Evolutionary conservation across 2,888 invertebrate genomes (phyloP), one percentile per base, ranked within the genome.

Genomic region (Drosophila fungiperda): DNA sequence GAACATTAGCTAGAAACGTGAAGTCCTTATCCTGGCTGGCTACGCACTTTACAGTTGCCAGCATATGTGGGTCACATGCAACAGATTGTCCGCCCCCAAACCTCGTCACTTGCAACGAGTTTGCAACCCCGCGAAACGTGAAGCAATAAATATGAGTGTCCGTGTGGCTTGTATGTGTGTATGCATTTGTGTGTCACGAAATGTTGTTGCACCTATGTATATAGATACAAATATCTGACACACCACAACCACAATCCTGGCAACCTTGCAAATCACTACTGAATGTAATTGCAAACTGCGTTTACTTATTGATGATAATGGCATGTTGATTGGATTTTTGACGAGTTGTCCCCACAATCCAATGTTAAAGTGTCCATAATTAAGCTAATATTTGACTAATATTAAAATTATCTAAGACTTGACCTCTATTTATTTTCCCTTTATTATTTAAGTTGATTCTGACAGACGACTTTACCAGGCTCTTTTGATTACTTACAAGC

Each of bases 41-140:
- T 40, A 66, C 66, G 67, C 62, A 59, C 55, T 72, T 77, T 66
- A 69, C 78, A 75, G 84, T 73, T 82, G 71, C 68, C 66, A 73
- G 67, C 83, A 66, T 70, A 87, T 78, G 62, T 84, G 55, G 85
- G 71, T 78, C 82, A 72, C 78, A 84, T 84, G 87, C 89, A 84
- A 84, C 89, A 84, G 82, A 69, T 83, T 75, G 81, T 35, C 64
- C 33, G 45, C 40, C 48, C 48, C 64, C 9, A 20, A 64, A 42
- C 50, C 64, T 57, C 55, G 59, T 63, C 53, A 63, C 70, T 67
- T 63, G 61, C 65, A 58, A 73, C 63, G 50, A 35, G 17, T 20
- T 62, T 48, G 32, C 53, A 40, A 48, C 60, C n/a, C 42, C 49
- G 40, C 54, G 8, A 23, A 48, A 45, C 67, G 29, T 48, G 50